Conservation (phyloP, 2,113 vertebrate species). For the Tragulus kanchil region DNA sequence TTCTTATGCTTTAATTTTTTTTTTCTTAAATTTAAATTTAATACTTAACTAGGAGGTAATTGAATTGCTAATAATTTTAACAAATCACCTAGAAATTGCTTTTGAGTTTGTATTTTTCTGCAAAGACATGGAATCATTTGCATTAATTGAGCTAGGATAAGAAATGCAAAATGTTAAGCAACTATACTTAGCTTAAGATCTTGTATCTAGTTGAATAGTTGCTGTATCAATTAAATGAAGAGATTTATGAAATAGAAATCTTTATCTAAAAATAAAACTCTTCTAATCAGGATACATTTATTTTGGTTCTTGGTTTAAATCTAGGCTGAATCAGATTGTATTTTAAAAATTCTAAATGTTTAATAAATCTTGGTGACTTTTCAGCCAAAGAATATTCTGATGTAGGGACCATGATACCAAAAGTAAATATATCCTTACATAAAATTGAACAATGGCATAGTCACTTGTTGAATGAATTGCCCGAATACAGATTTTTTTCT, state of each 20-base stretch:
- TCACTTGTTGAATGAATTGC: not conserved
- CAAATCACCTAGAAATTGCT: slow-evolving; percentile 1
- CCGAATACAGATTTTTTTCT: not conserved
- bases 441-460: not conserved
- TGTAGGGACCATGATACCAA: not conserved
- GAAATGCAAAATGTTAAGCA: slow-evolving; percentile 39
- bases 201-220: slow-evolving; percentile 36
- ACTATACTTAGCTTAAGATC: slow-evolving; percentile 27
- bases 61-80: not conserved
- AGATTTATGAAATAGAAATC: slow-evolving; percentile 29
- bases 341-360: not conserved
- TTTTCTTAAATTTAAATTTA: slow-evolving; percentile 22
- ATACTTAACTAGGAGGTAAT: slow-evolving; percentile 1
- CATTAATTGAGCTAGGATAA: slow-evolving; percentile 47
- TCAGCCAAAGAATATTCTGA: not conserved
- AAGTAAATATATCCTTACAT: not conserved
- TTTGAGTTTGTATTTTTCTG: not conserved
- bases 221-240: not conserved
- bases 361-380: not conserved
- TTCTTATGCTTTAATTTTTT: slow-evolving; percentile 20
- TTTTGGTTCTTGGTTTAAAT: not conserved
- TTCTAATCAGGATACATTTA: slow-evolving; percentile 16
- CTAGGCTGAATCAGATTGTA: not conserved
- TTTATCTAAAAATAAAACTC: slow-evolving; percentile 39
- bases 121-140: not conserved